Evolutionary conservation across 1,140 invertebrate genomes (phyloP).

Genomic region (Ceratosolen fusciceps): DNA sequence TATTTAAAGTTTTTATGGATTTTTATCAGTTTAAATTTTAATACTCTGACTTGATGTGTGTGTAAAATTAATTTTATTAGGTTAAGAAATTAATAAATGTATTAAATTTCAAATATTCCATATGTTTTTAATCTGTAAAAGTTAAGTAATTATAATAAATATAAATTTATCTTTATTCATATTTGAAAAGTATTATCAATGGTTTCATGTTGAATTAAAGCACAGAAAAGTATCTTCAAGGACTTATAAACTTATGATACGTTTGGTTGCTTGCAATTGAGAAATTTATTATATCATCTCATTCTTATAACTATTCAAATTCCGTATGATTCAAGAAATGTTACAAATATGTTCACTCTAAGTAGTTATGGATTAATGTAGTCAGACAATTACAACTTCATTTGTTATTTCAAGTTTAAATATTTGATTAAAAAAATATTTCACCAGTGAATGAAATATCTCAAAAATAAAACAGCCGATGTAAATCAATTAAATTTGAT

Average conservation of each 20-base stretch:
- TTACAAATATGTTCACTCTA: not conserved
- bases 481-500: not conserved
- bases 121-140: too few species aligned
- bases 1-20: too few species aligned
- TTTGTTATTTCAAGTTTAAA: slow-evolving; percentile 2
- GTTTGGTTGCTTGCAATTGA: not conserved
- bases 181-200: not conserved
- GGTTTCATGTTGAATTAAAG: not conserved
- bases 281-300: not conserved
- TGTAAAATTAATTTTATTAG: too few species aligned
- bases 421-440: not conserved
- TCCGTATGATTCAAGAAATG: not conserved
- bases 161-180: not conserved
- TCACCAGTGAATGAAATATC: not conserved
- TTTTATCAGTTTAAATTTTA: too few species aligned
- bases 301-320: not conserved
- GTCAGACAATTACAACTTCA: slow-evolving; percentile 17
- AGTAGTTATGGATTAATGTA: slow-evolving; percentile 19
- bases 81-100: too few species aligned
- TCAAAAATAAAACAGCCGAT: not conserved
- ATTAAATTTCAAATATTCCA: not conserved
- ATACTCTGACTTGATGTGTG: too few species aligned
- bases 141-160: too few species aligned
- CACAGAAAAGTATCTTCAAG: not conserved
- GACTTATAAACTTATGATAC: not conserved